Evolutionary conservation across 2,888 invertebrate species (phyloP).

Genomic region (Chloroclystis v-ata): DNA sequence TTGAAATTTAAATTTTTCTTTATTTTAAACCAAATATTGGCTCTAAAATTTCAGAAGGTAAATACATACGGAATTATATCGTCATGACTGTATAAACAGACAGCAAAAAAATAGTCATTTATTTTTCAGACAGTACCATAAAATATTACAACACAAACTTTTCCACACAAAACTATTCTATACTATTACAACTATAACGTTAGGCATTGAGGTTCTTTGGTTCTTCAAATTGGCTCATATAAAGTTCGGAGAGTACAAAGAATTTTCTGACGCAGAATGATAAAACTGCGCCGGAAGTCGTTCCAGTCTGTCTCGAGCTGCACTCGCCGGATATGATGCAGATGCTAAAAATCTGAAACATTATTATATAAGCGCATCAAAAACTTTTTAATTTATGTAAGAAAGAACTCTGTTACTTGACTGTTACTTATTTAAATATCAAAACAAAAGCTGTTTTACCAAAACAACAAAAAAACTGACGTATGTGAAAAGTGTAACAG

Average conservation of each 20-base stretch:
- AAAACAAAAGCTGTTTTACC: too few relatives aligned
- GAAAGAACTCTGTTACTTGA: conserved; percentile 20
- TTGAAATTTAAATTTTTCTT: not conserved
- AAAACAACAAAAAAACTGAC: too few relatives aligned
- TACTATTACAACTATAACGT: too few relatives aligned
- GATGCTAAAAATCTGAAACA: conserved; percentile 44
- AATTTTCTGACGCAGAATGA: not conserved
- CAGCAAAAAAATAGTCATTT: too few relatives aligned
- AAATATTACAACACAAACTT: not conserved
- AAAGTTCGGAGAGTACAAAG: not conserved
- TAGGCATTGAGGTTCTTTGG: too few relatives aligned
- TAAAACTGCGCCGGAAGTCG: conserved; percentile 39
- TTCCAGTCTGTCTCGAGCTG: conserved; percentile 35
- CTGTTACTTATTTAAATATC: too few relatives aligned
- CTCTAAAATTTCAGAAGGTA: too few relatives aligned
- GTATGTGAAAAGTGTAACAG: too few relatives aligned
- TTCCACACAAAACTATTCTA: not conserved
- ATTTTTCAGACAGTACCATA: too few relatives aligned
- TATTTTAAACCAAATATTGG: not conserved
- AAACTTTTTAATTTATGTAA: conserved; percentile 12
- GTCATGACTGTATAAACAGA: too few relatives aligned
- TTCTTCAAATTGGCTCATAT: not conserved
- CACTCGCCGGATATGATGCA: conserved; percentile 45
- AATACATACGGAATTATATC: too few relatives aligned
- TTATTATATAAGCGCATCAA: conserved; percentile 22